Evolutionary conservation across 2,797 vertebrate species (phyloP).

Genomic region (Chelon auratus): DNA sequence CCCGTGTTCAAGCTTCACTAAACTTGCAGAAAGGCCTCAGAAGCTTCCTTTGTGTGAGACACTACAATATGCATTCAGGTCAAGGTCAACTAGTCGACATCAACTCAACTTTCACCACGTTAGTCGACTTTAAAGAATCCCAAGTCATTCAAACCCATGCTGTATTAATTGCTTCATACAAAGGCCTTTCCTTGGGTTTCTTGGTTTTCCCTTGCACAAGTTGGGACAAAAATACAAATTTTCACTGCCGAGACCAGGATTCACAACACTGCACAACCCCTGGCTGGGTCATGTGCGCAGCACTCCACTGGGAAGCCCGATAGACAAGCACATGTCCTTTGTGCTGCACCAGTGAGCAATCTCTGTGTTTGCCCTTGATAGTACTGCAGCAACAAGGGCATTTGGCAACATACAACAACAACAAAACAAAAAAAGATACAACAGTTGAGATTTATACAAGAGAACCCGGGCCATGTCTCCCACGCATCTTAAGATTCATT

Average conservation of each 20-base stretch:
- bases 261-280: background rate
- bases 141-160: no score
- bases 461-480: background rate
- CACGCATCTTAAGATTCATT: background rate
- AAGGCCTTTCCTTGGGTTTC: background rate
- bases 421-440: no score
- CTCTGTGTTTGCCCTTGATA: background rate
- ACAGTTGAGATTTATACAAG: background rate
- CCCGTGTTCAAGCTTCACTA: no score
- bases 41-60: no score
- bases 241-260: background rate
- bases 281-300: conserved; percentile 1
- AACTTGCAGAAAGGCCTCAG: no score
- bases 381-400: background rate
- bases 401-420: background rate
- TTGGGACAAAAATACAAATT: background rate
- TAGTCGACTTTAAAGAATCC: no score
- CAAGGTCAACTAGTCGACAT: no score
- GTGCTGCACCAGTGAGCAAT: background rate
- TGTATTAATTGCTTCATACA: background rate
- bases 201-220: no score
- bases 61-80: no score
- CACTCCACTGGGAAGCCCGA: background rate
- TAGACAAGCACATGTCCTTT: conserved; percentile 4
- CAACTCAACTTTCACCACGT: no score